phyloP scores from a whole-genome alignment of 2,888 invertebrate genomes.

The Agrotis puta region DNA sequence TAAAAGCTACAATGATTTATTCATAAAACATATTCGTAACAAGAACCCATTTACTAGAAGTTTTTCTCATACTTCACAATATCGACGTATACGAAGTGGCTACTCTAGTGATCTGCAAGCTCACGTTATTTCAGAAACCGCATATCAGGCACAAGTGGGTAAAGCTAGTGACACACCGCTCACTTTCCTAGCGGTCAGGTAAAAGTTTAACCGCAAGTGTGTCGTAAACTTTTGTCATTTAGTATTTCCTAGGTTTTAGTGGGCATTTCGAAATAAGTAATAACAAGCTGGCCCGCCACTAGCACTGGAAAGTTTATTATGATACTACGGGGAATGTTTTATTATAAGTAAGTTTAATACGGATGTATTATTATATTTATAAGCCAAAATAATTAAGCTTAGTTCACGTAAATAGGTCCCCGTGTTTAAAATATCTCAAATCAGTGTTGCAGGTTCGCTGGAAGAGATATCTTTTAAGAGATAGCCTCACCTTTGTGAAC shows the following conservation, averaged over 20 bases:
- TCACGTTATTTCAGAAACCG: conserved; percentile 72
- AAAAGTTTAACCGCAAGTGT: conserved; percentile 79
- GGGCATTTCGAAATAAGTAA: too few relatives aligned
- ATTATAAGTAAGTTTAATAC: too few relatives aligned
- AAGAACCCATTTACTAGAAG: conserved; percentile 10
- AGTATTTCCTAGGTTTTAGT: conserved; percentile 61
- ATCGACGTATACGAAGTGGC: conserved; percentile 42
- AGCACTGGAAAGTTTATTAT: too few relatives aligned
- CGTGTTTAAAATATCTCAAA: too few relatives aligned
- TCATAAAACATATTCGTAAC: conserved; percentile 9
- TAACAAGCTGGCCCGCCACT: too few relatives aligned
- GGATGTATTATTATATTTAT: too few relatives aligned
- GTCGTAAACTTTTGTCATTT: conserved; percentile 72
- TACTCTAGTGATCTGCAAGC: conserved; percentile 58
- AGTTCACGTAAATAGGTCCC: too few relatives aligned
- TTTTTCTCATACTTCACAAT: conserved; percentile 45
- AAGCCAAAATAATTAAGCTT: too few relatives aligned
- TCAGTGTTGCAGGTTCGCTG: too few relatives aligned
- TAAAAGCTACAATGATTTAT: background rate
- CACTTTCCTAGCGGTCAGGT: conserved; percentile 76
- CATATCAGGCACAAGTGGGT: conserved; percentile 80
- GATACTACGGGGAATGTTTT: too few relatives aligned
- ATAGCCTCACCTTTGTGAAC: too few relatives aligned
- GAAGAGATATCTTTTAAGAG: too few relatives aligned
- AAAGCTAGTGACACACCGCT: conserved; percentile 80